Conservation (phyloP, 2,888 invertebrate species). For the Protodeltote pygarga region DNA sequence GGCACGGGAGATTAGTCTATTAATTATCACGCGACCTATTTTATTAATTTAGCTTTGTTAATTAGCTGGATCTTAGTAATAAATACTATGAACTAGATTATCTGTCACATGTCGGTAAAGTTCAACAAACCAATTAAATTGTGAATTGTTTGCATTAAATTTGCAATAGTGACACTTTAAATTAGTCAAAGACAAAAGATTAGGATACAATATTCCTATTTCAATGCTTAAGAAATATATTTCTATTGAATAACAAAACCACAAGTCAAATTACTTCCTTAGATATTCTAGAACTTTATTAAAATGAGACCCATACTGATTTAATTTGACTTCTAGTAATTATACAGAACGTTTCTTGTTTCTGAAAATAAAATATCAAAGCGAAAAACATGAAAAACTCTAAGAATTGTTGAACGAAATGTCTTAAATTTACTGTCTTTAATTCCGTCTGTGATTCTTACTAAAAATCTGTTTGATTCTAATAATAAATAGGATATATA, state of each 20-base stretch:
- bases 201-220: slow-evolving; percentile 41
- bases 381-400: too few relatives aligned
- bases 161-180: slow-evolving; percentile 28
- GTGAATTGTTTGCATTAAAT: slow-evolving; percentile 7
- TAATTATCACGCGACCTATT: too few relatives aligned
- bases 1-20: too few relatives aligned
- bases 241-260: slow-evolving; percentile 39
- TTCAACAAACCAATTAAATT: slow-evolving; percentile 29
- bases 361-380: too few relatives aligned
- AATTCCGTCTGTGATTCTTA: too few relatives aligned
- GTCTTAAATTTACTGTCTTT: too few relatives aligned
- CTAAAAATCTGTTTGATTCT: slow-evolving; percentile 11
- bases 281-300: slow-evolving; percentile 9
- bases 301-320: neutral
- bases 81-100: slow-evolving; percentile 14
- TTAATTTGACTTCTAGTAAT: too few relatives aligned
- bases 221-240: slow-evolving; percentile 40
- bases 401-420: too few relatives aligned
- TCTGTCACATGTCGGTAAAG: slow-evolving; percentile 14
- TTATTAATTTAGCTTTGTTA: slow-evolving; percentile 1
- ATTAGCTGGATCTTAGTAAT: slow-evolving; percentile 13
- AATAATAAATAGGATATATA: slow-evolving; percentile 12
- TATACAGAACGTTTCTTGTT: too few relatives aligned
- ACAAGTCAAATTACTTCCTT: slow-evolving; percentile 28
- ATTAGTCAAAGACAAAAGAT: slow-evolving; percentile 50